A percentile compares a stretch with the other conserved stretches of the same genome.
Conservation (phyloP, 2,797 vertebrate species). For the Cuniculus paca region DNA sequence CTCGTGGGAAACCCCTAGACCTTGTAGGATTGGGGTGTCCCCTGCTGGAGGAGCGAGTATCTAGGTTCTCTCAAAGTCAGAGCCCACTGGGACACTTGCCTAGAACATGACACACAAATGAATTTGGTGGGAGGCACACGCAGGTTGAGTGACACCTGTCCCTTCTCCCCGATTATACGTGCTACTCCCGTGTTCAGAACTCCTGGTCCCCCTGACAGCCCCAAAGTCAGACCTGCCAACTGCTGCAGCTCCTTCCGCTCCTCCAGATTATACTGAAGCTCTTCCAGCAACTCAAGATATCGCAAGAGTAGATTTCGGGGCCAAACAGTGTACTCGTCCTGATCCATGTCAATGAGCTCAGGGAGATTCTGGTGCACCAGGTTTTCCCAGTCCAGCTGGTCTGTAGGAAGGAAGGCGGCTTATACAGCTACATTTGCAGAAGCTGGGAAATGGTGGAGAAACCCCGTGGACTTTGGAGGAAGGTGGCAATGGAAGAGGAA, state of each 20-base stretch:
- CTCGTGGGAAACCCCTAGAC: too few relatives aligned
- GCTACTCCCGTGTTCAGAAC: background rate
- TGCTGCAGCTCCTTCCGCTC: slow-evolving; percentile 85
- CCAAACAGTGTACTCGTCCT: slow-evolving; percentile 84
- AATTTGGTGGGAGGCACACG: background rate
- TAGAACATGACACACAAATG: background rate
- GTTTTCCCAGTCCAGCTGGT: slow-evolving; percentile 84
- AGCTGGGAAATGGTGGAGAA: slow-evolving; percentile 47
- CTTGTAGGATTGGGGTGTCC: background rate
- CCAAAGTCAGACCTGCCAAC: slow-evolving; percentile 81
- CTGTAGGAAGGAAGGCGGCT: background rate
- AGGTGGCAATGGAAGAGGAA: background rate
- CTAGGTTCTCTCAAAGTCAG: slow-evolving; percentile 15
- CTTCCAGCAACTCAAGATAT: slow-evolving; percentile 86
- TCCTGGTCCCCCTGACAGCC: background rate
- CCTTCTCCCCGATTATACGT: background rate
- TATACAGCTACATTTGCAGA: background rate
- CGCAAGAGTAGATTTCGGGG: slow-evolving; percentile 86
- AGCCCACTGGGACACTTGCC: background rate
- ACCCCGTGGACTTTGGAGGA: background rate
- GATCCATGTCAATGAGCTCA: slow-evolving; percentile 80
- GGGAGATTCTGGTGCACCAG: slow-evolving; percentile 86
- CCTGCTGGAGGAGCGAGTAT: slow-evolving; percentile 9
- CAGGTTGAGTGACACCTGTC: too few relatives aligned
- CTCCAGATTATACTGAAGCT: slow-evolving; percentile 86